Evolutionary conservation across 1,140 invertebrate genomes (phyloP).

Genomic region (Ips nitidus): DNA sequence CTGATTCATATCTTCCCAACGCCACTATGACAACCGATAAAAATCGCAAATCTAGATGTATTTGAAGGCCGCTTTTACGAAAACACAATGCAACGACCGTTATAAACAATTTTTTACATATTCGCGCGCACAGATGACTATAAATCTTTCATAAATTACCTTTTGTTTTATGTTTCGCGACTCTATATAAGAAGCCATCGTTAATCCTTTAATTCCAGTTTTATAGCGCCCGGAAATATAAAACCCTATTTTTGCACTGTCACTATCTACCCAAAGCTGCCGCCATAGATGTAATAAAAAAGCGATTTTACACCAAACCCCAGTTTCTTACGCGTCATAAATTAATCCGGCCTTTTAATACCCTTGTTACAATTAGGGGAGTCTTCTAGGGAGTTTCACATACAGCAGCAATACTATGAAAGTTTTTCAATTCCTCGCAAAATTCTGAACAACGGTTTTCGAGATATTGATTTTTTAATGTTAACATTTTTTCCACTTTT

Average conservation of each 20-base stretch:
- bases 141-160: conserved; percentile 17
- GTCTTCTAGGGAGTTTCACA: too few species aligned
- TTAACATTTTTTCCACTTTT: too few species aligned
- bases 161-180: conserved; percentile 11
- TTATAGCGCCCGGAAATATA: conserved; percentile 21
- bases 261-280: conserved; percentile 25
- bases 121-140: neutral
- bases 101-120: neutral
- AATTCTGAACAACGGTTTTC: too few species aligned
- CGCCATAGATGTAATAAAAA: conserved; percentile 26
- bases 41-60: conserved; percentile 7
- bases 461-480: too few species aligned
- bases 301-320: conserved; percentile 21
- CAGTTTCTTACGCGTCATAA: conserved; percentile 29
- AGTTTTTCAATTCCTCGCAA: too few species aligned
- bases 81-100: neutral
- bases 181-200: conserved; percentile 12
- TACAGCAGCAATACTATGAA: too few species aligned
- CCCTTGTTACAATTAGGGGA: too few species aligned
- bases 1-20: conserved; percentile 14
- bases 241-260: conserved; percentile 26
- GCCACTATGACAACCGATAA: conserved; percentile 14
- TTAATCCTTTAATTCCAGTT: conserved; percentile 26
- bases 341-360: conserved; percentile 9
- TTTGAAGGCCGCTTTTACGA: neutral